phyloP scores from a whole-genome alignment of 2,113 vertebrate genomes.

The Phrynosoma platyrhinos region DNA sequence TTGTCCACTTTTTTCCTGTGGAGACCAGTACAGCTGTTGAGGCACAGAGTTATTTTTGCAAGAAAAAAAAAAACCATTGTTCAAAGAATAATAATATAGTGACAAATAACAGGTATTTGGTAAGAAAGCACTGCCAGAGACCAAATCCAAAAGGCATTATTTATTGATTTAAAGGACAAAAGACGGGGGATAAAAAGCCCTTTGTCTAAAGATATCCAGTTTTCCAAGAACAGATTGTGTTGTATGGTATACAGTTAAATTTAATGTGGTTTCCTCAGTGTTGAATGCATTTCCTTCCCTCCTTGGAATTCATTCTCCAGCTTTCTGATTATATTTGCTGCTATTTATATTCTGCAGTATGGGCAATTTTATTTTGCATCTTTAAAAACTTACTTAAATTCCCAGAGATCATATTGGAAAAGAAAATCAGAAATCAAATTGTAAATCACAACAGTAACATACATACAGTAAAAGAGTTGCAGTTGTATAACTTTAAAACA shows the following conservation, averaged over 20 bases:
- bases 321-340: constrained; percentile 38
- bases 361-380: constrained; percentile 57
- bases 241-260: constrained; percentile 36
- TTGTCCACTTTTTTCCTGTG: constrained; percentile 34
- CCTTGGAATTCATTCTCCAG: background rate
- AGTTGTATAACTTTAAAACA: background rate
- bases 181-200: background rate
- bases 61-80: constrained; percentile 65
- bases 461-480: constrained; percentile 37
- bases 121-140: constrained; percentile 48
- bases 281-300: constrained; percentile 42
- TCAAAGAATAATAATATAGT: constrained; percentile 47
- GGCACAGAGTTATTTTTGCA: constrained; percentile 37
- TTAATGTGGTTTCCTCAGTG: background rate
- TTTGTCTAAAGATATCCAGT: constrained; percentile 52
- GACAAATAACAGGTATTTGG: constrained; percentile 54
- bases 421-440: constrained; percentile 48
- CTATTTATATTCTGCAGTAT: constrained; percentile 58
- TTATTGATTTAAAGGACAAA: constrained; percentile 59
- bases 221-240: background rate
- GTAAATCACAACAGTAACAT: constrained; percentile 64
- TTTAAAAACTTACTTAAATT: constrained; percentile 65
- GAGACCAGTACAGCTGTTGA: constrained; percentile 31
- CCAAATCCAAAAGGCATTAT: constrained; percentile 40
- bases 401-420: constrained; percentile 63